Evolutionary conservation across 2,113 vertebrate species (phyloP), one percentile per base, ranked within the genome.

Genomic region (Genyomyrus donnyi): DNA sequence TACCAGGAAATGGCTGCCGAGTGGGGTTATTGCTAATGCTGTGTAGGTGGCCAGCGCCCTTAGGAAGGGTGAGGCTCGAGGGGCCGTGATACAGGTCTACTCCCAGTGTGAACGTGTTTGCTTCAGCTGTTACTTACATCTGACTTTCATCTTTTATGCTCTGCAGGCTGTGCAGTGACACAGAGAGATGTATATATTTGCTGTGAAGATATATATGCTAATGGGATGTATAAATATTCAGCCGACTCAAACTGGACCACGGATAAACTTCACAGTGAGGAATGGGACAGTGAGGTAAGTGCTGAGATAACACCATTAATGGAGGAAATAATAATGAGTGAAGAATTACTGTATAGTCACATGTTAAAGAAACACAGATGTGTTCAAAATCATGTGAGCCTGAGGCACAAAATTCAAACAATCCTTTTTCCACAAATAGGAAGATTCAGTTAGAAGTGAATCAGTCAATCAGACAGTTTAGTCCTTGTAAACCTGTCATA

Each of bases 351-450:
- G 39, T 35, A 74, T 3, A 5, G 27, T 5, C 13, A 74, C 1
- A 0, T 53, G 27, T 27, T 74, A 0, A 27, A 27, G 27, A 13
- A 74, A 74, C 6, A 5, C 27, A 27, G 9, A 0, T 0, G 0
- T 3, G 7, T 70, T 74, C 27, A 74, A 35, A 27, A 31, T 31
- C 10, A 70, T 13, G 11, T 13, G 2, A 15, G 13, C 8, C 27
- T 31, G 66, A 9, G 10, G 3, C 27, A 35, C 27, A 15, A 74
- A 74, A 74, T 13, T 35, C 11, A 74, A 35, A 35, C 0, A 35
- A 74, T 35, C 66, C 1, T 15, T 35, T 35, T 74, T 70, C 2
- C 19, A 70, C 62, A 70, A 70, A 31, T 31, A 74, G 56, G 4
- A 21, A 0, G 45, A 24, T 24, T 46, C 13, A 48, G 42, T 46